Evolutionary conservation across 2,113 vertebrate species (phyloP).

Genomic region (Cariama cristata): DNA sequence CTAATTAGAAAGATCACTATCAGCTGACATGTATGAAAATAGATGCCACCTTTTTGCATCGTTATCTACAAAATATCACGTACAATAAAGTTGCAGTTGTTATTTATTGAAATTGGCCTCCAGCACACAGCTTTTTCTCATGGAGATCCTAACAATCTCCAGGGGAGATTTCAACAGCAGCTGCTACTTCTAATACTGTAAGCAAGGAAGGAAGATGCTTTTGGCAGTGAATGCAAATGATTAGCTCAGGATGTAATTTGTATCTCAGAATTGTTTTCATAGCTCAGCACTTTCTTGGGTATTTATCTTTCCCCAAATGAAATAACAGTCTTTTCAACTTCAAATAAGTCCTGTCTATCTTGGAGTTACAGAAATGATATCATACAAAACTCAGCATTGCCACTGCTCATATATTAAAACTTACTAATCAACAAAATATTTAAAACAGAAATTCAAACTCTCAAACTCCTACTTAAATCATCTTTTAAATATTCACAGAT

Average conservation of each 20-base stretch:
- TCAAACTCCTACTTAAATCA: slow-evolving; percentile 22
- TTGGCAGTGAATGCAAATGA: slow-evolving; percentile 59
- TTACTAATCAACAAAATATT: slow-evolving; percentile 48
- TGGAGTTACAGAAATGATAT: slow-evolving; percentile 40
- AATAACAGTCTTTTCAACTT: slow-evolving; percentile 64
- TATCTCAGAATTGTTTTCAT: slow-evolving; percentile 65
- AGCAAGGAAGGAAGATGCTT: slow-evolving; percentile 60
- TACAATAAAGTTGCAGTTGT: background rate
- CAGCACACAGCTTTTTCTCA: background rate
- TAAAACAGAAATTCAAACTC: background rate
- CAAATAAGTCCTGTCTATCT: slow-evolving; percentile 58
- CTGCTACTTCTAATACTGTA: slow-evolving; percentile 55
- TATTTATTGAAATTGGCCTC: background rate
- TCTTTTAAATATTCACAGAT: slow-evolving; percentile 33
- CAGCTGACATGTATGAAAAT: background rate
- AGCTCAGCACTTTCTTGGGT: slow-evolving; percentile 62
- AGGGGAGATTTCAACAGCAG: slow-evolving; percentile 67
- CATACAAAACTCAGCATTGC: slow-evolving; percentile 27
- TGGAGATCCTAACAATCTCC: slow-evolving; percentile 47
- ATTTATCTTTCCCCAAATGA: slow-evolving; percentile 59
- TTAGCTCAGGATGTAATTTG: slow-evolving; percentile 70
- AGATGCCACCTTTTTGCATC: background rate
- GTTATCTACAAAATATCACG: background rate
- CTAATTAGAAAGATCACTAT: background rate
- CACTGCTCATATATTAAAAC: background rate